These are phyloP conservation scores for Turritopsis rubra DNA, from an alignment of 30 jellyfish, hydroid and myxozoan genomes.

Conservation along the genomic window DNA sequence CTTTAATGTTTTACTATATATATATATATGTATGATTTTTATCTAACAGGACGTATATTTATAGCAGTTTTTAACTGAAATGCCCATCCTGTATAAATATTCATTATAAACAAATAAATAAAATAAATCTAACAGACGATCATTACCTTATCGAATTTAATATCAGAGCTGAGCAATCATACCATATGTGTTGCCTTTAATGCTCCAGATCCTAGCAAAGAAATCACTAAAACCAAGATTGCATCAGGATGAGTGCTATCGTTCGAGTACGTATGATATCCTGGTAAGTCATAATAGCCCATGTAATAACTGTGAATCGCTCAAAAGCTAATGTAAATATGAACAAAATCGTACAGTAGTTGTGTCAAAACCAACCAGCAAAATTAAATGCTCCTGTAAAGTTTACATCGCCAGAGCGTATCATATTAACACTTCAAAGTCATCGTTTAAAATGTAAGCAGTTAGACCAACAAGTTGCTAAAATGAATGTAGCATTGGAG, in stretches of 20 bases:
- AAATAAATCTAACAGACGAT: no score
- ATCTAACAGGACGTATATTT: no score
- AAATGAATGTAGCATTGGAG: not conserved
- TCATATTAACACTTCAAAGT: not conserved
- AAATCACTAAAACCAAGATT: not conserved
- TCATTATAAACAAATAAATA: no score
- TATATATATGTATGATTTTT: no score
- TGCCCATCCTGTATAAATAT: no score
- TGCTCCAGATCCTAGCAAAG: no score
- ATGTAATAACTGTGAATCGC: conserved; percentile 2
- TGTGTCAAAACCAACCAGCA: not conserved
- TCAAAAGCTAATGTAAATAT: not conserved
- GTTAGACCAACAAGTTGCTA: not conserved
- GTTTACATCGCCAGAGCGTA: conserved; percentile 4
- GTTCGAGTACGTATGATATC: not conserved
- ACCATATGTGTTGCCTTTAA: no score
- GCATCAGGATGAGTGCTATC: not conserved
- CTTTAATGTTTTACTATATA: no score
- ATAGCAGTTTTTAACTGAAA: no score
- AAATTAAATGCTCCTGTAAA: not conserved
- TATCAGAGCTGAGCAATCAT: no score
- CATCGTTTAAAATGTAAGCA: not conserved
- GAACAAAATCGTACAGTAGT: not conserved
- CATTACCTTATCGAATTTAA: no score
- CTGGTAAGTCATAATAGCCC: not conserved